phyloP scores from a whole-genome alignment of 2,797 vertebrate genomes.

The Morus bassanus region DNA sequence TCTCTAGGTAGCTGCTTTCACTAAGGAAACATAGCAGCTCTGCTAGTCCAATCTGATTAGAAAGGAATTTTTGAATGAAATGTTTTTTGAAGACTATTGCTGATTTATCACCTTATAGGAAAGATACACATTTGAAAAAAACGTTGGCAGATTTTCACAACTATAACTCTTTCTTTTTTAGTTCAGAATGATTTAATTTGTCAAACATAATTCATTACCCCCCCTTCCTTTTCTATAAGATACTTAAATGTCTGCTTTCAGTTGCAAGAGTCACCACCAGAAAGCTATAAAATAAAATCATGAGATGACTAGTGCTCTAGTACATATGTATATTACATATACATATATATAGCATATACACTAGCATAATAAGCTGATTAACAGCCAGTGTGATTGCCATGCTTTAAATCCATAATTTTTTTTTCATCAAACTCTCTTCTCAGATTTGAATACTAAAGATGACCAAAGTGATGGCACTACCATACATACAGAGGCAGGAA shows the following conservation, averaged over 20 bases:
- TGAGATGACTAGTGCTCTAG: neutral
- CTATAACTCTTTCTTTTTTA: neutral
- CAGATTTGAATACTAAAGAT: neutral
- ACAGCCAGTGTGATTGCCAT: neutral
- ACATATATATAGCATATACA: neutral
- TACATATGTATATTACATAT: neutral
- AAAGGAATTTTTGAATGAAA: neutral
- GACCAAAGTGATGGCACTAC: neutral
- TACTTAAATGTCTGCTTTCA: neutral
- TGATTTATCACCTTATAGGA: neutral
- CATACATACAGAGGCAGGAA: accelerated
- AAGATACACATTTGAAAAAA: neutral
- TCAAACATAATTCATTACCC: neutral
- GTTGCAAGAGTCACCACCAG: neutral
- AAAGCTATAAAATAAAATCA: neutral
- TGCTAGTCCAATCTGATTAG: neutral
- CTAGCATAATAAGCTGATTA: neutral
- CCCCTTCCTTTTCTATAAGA: neutral
- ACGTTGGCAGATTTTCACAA: neutral
- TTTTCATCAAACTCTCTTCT: neutral
- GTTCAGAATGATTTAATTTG: neutral
- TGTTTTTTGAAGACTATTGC: neutral
- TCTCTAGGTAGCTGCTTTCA: neutral
- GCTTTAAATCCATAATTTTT: neutral
- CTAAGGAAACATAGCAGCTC: neutral